Base-by-base conservation (phyloP, 2,888 invertebrate genomes). In the Epinotia bilunana region DNA sequence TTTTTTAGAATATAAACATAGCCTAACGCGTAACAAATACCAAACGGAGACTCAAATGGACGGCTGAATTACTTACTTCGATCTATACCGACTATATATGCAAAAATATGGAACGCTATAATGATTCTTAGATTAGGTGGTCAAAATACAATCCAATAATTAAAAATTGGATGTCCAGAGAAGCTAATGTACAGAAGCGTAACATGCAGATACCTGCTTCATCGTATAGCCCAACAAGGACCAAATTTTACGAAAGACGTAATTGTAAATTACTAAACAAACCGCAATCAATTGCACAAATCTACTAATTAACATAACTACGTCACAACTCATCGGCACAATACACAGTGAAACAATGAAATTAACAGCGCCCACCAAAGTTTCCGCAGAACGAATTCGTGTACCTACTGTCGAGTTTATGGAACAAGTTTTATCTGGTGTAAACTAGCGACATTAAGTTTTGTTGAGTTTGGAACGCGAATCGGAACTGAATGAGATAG, bases 381-480 rank as follows among this genome's bases (percentile, higher is more conserved):
- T 79, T 75, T 46, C 18, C 64, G 73, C 53, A 60, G 73, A 81
- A 85, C 81, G 78, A 83, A 84, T 84, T 83, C 83, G 80, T 83
- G 81, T 78, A 81, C 81, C 75, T 69, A 73, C 72, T 65, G 61
- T 62, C 73, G 39, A 73, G 73, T 73, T 73, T 67, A 73, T 73
- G 77, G 74, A 77, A 75, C 76, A 82, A 86, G 83, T 86, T 87
- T 87, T 85, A 87, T 86, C 84, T 82, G 78, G 82, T 84, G 85
- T 83, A 83, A 86, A 85, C 86, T 84, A 81, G 78, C 77, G 77
- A 83, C 84, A 86, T 86, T 86, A 85, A 86, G 83, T 86, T 87
- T 84, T 80, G 76, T 68, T 43, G 71, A 79, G 78, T 78, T 77
- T 16, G 58, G 57, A 60, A 53, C 55, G 67, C 55, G 70, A 72